Evolutionary conservation across 2,113 vertebrate genomes (phyloP).

Genomic region (Rhadina sibilatrix): DNA sequence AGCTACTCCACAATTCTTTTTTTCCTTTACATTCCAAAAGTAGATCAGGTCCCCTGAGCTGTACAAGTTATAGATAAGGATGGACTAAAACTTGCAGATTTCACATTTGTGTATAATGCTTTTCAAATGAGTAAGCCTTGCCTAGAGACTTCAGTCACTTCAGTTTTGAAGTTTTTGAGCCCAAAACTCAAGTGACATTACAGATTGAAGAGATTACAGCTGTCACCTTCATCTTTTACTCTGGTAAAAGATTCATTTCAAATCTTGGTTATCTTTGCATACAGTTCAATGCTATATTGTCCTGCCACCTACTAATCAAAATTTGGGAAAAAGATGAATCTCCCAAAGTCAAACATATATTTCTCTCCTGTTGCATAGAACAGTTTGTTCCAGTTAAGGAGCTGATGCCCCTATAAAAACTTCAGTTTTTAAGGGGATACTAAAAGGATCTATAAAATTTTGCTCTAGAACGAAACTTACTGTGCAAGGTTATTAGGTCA

Average conservation of each 20-base stretch:
- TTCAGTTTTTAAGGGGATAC: slow-evolving; percentile 15
- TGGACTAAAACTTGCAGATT: slow-evolving; percentile 37
- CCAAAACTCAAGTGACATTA: slow-evolving; percentile 66
- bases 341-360: slow-evolving; percentile 42
- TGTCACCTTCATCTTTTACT: slow-evolving; percentile 58
- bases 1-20: neutral
- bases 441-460: neutral
- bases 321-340: slow-evolving; percentile 49
- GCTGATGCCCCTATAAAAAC: neutral
- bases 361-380: slow-evolving; percentile 30
- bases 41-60: slow-evolving; percentile 1
- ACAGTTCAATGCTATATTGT: slow-evolving; percentile 45
- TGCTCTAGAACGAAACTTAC: neutral
- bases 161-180: too few relatives aligned
- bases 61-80: slow-evolving; percentile 39
- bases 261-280: slow-evolving; percentile 52
- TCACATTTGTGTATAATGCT: slow-evolving; percentile 46
- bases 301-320: slow-evolving; percentile 63
- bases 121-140: slow-evolving; percentile 45
- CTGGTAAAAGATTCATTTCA: slow-evolving; percentile 59
- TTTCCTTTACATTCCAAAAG: neutral
- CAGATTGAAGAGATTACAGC: slow-evolving; percentile 65
- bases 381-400: slow-evolving; percentile 30
- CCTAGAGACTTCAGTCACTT: slow-evolving; percentile 47
- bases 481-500: neutral